Evolutionary conservation across 1,140 invertebrate species (phyloP), one percentile per base, ranked within the genome.

Genomic region (Trichogramma pretiosum): DNA sequence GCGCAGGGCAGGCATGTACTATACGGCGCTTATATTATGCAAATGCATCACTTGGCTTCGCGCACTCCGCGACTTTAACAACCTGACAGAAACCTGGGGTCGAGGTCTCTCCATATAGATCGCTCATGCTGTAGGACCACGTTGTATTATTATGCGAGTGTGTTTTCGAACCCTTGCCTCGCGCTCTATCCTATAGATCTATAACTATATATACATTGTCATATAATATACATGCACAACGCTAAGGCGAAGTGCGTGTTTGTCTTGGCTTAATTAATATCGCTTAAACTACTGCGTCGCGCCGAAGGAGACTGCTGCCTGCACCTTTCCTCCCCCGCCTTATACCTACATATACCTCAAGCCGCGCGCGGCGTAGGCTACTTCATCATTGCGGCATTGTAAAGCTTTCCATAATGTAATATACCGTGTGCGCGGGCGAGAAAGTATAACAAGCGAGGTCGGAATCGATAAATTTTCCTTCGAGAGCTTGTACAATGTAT

Each of bases 11-110:
- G 59, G 63, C 66, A 54, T 68, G 65, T 63, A 67, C 61, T 68
- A 70, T n/a, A n/a, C n/a, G n/a, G n/a, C n/a, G n/a, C 69, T 70
- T 70, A 70, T 65, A 68, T 68, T 70, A 72, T 72, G 68, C 65
- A 70, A 72, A 70, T 72, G 61, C 57, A 53, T 52, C 52, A 49
- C 46, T n/a, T n/a, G n/a, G n/a, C n/a, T n/a, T n/a, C n/a, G n/a
- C n/a, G n/a, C n/a, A n/a, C n/a, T 5, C 19, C 48, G n/a, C 16
- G 21, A 13, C 22, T 40, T 40, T 24, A 24, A 19, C 35, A n/a
- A 11, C n/a, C n/a, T n/a, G n/a, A n/a, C n/a, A n/a, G n/a, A n/a
- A n/a, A n/a, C n/a, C n/a, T n/a, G n/a, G n/a, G n/a, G n/a, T n/a
- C n/a, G 11, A 28, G 24, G 24, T 28, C 24, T 28, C 24, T 28